These are phyloP conservation scores for Condylura cristata DNA, from an alignment of 2,113 vertebrate genomes.

Conservation along the genomic window DNA sequence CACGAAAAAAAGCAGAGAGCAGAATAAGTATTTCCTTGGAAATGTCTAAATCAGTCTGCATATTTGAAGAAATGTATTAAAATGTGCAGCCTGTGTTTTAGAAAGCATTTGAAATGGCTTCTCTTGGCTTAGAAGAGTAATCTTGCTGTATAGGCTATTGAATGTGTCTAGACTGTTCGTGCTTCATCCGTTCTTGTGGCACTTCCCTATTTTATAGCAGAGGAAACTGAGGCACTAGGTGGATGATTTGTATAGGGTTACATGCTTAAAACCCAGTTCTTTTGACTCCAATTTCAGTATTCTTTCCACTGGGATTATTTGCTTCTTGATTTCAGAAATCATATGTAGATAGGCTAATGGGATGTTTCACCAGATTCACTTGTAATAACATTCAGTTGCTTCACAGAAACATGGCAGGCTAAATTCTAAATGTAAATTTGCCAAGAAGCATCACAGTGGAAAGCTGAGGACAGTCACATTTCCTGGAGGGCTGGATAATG, in stretches of 20 bases:
- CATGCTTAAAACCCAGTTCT: background rate
- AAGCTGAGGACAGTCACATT: background rate
- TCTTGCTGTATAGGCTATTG: background rate
- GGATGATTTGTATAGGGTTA: background rate
- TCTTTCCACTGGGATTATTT: background rate
- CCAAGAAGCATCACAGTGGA: background rate
- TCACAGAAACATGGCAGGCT: background rate
- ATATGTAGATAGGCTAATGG: background rate
- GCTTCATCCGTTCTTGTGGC: background rate
- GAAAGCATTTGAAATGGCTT: slow-evolving; percentile 62
- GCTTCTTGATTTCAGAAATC: slow-evolving; percentile 4
- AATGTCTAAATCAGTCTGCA: slow-evolving; percentile 73
- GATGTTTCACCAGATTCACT: background rate
- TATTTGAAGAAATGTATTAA: slow-evolving; percentile 72
- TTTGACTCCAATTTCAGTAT: background rate
- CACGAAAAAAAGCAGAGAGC: slow-evolving; percentile 65
- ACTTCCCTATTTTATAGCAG: slow-evolving; percentile 26
- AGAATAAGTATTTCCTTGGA: slow-evolving; percentile 70
- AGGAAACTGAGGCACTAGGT: background rate
- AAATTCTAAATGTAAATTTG: slow-evolving; percentile 45
- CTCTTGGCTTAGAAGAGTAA: slow-evolving; percentile 55
- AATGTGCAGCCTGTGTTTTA: slow-evolving; percentile 66
- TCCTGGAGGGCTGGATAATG: background rate
- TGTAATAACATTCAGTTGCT: background rate
- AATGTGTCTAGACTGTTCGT: background rate